Evolutionary conservation across 35 echinoderm and acorn worm genomes (phyloP), one percentile per base, ranked within the genome.

Genomic region (Heliocidaris tuberculata): DNA sequence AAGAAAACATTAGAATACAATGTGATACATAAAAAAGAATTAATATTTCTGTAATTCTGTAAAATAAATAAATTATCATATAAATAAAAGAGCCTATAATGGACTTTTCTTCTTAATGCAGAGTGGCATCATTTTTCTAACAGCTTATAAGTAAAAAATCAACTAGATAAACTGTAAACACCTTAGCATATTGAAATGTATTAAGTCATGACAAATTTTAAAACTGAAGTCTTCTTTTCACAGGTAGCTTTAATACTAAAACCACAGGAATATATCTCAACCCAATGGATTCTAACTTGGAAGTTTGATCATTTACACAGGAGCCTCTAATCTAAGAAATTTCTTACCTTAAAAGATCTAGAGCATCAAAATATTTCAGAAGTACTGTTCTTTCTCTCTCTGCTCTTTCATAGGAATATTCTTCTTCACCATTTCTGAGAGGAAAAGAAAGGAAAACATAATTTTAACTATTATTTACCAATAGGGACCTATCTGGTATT

Each of bases 301-400:
- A 27, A 19, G 21, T 27, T 78, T 56, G 15, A 78, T 78, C 21
- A 7, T 78, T 78, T 7, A 78, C 27, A 78, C 65, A 78, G 27
- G 2, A 78, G 21, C 65, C 21, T 19, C 27, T 19, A n/a, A 78
- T 71, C 6, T 1, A n/a, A 56, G 65, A 0, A 27, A 27, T 78
- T 78, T 5, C 94, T 94, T 90, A 98, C 98, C 98, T 99, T 29
- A 99, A 78, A 0, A 94, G 90, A 93, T 99, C 98, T 9, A 97
- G 94, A 31, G 97, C 31, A 86, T 99, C 98, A 99, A 96, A 99
- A 24, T 92, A 50, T 85, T 99, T 97, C 48, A 97, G 71, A 54
- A 99, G 50, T 88, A 96, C 95, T 24, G 47, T 94, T 91, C 96
- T 96, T 30, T 94, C 89, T 52, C 86, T 50, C 47, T 88, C 94